phyloP scores from a whole-genome alignment of 1,140 invertebrate species.

The Scaptomyza montana region DNA sequence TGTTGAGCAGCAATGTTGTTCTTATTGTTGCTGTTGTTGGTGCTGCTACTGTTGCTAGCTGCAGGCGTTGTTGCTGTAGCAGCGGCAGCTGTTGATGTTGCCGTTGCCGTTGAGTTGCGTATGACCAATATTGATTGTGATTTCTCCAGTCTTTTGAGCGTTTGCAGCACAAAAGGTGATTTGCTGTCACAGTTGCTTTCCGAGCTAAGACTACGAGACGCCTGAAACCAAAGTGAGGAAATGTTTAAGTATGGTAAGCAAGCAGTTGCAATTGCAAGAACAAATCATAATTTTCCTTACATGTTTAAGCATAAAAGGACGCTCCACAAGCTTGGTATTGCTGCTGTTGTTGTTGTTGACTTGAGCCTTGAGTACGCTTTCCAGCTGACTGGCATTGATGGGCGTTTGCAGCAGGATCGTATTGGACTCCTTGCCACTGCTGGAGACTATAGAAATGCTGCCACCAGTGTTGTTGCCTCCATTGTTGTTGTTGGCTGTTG shows the following conservation, averaged over 20 bases:
- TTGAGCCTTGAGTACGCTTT: slow-evolving; percentile 74
- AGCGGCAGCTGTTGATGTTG: slow-evolving; percentile 20
- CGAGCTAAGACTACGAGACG: slow-evolving; percentile 70
- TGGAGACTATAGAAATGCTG: slow-evolving; percentile 67
- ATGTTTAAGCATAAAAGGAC: slow-evolving; percentile 79
- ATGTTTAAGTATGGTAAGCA: too few species aligned
- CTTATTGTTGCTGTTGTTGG: slow-evolving; percentile 23
- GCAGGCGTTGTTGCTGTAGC: slow-evolving; percentile 18
- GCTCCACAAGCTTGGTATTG: slow-evolving; percentile 60
- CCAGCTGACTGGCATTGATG: slow-evolving; percentile 82
- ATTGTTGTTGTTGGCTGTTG: slow-evolving; percentile 33
- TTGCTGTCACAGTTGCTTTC: slow-evolving; percentile 72
- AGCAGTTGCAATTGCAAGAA: neutral
- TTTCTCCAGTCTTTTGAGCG: slow-evolving; percentile 81
- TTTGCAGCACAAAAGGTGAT: slow-evolving; percentile 82
- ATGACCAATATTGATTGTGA: slow-evolving; percentile 83
- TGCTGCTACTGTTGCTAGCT: slow-evolving; percentile 6
- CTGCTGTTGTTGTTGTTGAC: slow-evolving; percentile 36
- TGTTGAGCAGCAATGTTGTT: slow-evolving; percentile 20
- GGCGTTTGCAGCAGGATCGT: slow-evolving; percentile 82
- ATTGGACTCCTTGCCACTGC: slow-evolving; percentile 62
- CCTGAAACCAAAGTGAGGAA: slow-evolving; percentile 33
- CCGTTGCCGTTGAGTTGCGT: slow-evolving; percentile 67
- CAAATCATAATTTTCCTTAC: slow-evolving; percentile 51
- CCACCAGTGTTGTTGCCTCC: slow-evolving; percentile 19